Base-by-base conservation (phyloP, 2,888 invertebrate genomes). In the Girardia tigrina region DNA sequence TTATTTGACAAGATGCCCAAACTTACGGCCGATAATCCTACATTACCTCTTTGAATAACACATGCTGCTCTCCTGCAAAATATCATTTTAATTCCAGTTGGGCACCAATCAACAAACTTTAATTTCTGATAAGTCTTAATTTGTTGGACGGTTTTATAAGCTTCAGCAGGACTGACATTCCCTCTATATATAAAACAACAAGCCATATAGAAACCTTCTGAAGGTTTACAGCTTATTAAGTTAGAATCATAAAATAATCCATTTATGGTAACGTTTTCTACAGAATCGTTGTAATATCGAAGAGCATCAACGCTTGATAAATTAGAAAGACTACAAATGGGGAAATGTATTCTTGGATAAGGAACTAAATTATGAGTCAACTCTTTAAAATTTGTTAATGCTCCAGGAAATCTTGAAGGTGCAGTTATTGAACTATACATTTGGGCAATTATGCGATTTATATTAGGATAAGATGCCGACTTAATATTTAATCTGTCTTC, bases 171-270 rank as follows among this genome's bases (percentile, higher is more conserved):
- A 14, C 27, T 23, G 1, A 78, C 75, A 72, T 77, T 70, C 26
- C 79, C 79, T 71, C 79, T 74, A 26, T 77, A 74, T 26, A 79
- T 71, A n/a, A 79, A 23, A 28, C 78, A 77, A 75, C 77, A 78
- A 28, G 78, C 77, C 76, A 79, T 77, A 36, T 78, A 78, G 69
- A 77, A 77, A 8, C 79, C 78, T 28, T 74, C 29, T 20, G 29
- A 71, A 14, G 78, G 75, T 71, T 77, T 74, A 6, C 75, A 73
- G 42, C 76, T 74, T 14, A 79, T 29, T 28, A 71, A 28, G n/a
- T 36, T 26, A 70, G 77, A 72, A 71, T 73, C 27, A 26, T 23
- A 23, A 69, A 77, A 77, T 77, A 79, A 78, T 14, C 74, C 74
- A 29, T 78, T 78, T 29, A 26, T 28, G 14, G 77, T 77, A 26